Evolutionary conservation across 2,113 vertebrate genomes (phyloP).

Genomic region (Grus americana): DNA sequence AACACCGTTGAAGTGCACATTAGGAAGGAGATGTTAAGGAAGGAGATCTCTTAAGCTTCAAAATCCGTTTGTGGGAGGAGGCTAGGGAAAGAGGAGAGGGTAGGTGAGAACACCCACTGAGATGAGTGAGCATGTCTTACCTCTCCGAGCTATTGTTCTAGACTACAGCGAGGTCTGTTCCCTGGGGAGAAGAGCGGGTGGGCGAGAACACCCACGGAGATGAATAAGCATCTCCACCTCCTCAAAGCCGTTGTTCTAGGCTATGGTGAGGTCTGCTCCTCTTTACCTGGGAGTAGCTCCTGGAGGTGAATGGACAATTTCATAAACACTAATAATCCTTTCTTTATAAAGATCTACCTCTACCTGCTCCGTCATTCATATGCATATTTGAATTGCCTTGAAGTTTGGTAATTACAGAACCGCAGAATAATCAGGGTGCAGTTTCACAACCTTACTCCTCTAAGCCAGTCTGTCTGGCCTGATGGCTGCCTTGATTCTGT

Average conservation of each 20-base stretch:
- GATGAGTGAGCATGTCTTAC: slow-evolving; percentile 49
- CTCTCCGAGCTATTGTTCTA: not conserved
- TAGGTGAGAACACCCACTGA: slow-evolving; percentile 54
- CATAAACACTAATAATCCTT: not conserved
- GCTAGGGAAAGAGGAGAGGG: not conserved
- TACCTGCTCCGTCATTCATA: slow-evolving; percentile 2
- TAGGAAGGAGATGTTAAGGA: not conserved
- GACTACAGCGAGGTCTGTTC: not conserved
- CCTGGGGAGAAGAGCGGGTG: slow-evolving; percentile 8
- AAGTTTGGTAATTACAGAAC: slow-evolving; percentile 36
- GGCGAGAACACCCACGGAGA: slow-evolving; percentile 34
- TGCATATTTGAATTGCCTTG: slow-evolving; percentile 22
- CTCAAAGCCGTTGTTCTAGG: not conserved
- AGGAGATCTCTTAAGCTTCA: not conserved
- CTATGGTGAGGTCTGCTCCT: not conserved
- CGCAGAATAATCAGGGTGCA: not conserved
- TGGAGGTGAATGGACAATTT: not conserved
- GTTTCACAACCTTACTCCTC: not conserved
- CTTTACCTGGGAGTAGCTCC: not conserved
- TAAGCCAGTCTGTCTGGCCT: not conserved
- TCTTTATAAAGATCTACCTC: slow-evolving; percentile 9
- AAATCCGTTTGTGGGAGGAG: not conserved
- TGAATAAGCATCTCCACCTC: slow-evolving; percentile 38
- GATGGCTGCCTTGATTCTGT: not conserved
- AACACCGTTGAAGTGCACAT: not conserved